phyloP scores from a whole-genome alignment of 2,888 invertebrate genomes.

The Lampropteryx suffumata region DNA sequence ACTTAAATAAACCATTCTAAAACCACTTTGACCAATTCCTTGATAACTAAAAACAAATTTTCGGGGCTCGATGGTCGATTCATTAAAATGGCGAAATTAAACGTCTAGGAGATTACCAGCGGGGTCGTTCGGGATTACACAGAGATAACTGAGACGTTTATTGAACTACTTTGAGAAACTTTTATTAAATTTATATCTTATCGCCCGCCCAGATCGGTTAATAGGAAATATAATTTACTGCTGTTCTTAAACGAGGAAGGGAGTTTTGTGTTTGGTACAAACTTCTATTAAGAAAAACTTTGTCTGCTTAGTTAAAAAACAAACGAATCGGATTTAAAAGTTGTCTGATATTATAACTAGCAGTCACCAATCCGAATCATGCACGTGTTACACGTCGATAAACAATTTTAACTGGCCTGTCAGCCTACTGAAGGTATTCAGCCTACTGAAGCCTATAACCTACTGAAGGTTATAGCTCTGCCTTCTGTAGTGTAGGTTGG shows the following conservation, averaged over 20 bases:
- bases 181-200: slow-evolving; percentile 55
- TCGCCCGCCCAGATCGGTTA: slow-evolving; percentile 43
- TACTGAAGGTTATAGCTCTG: too few species aligned
- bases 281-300: not conserved
- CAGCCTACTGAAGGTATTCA: too few species aligned
- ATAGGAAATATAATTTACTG: slow-evolving; percentile 51
- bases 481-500: too few species aligned
- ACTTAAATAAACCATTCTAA: too few species aligned
- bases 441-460: too few species aligned
- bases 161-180: slow-evolving; percentile 57
- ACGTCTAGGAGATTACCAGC: slow-evolving; percentile 64
- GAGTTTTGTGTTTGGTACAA: slow-evolving; percentile 11
- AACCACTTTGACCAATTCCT: not conserved
- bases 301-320: too few species aligned
- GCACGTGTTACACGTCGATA: too few species aligned
- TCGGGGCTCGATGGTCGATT: slow-evolving; percentile 63
- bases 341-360: too few species aligned
- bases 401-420: too few species aligned
- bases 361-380: too few species aligned
- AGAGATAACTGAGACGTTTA: slow-evolving; percentile 62
- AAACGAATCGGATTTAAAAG: too few species aligned
- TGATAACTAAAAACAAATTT: slow-evolving; percentile 38
- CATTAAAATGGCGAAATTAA: slow-evolving; percentile 71
- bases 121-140: slow-evolving; percentile 59
- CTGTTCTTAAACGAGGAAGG: slow-evolving; percentile 28